Percentiles rank a stretch among this genome's conserved stretches.
Evolutionary conservation across 2,113 vertebrate genomes (phyloP).

Genomic region (Pseudopipra pipra): DNA sequence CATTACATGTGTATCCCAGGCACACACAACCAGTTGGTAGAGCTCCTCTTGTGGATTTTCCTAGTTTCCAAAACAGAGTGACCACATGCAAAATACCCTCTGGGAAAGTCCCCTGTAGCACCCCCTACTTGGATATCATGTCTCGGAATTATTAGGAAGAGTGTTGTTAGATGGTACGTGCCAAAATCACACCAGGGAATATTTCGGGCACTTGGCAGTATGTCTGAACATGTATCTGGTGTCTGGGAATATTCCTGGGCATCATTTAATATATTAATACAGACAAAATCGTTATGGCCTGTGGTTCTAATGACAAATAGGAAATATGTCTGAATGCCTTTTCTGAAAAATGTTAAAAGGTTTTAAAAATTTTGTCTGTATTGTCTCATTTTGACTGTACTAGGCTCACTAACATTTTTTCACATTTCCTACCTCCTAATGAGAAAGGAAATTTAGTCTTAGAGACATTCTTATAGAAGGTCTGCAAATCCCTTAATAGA

Average conservation of each 20-base stretch:
- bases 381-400: not conserved
- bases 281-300: not conserved
- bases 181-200: not conserved
- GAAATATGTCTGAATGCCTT: not conserved
- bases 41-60: not conserved
- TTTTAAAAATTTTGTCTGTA: not conserved
- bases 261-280: not conserved
- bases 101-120: not conserved
- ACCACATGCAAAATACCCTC: not conserved
- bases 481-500: not conserved
- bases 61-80: not conserved
- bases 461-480: not conserved
- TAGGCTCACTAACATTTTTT: not conserved
- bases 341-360: not conserved
- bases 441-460: not conserved
- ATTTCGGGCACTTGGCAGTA: not conserved
- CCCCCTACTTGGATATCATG: not conserved
- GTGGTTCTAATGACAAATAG: not conserved
- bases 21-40: not conserved
- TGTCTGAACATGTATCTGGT: not conserved
- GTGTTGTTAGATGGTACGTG: rapidly evolving
- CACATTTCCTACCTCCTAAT: not conserved
- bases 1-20: not conserved
- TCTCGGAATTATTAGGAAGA: not conserved
- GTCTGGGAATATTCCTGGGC: not conserved